These are phyloP conservation scores for Drosophila auraria DNA, from an alignment of 1,140 invertebrate genomes.

Conservation along the genomic window DNA sequence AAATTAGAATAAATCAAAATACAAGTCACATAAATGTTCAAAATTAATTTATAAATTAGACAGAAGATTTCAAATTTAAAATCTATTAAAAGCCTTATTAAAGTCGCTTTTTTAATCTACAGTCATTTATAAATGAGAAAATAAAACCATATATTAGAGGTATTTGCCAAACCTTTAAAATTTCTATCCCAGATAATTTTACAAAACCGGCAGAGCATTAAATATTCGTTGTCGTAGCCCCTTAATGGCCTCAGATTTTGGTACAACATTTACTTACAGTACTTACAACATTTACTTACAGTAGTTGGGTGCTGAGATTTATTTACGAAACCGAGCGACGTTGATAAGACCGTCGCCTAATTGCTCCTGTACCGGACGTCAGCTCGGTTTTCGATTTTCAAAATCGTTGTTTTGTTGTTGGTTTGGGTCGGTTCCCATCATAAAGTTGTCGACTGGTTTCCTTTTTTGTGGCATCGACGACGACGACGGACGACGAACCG, in stretches of 20 bases:
- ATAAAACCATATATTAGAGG: background rate
- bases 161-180: too few species aligned
- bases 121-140: background rate
- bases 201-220: background rate
- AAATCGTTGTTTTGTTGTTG: constrained; percentile 38
- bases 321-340: constrained; percentile 59
- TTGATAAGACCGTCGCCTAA: constrained; percentile 70
- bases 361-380: constrained; percentile 74
- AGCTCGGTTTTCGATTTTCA: constrained; percentile 73
- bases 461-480: constrained; percentile 74
- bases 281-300: constrained; percentile 26
- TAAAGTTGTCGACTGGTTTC: constrained; percentile 79
- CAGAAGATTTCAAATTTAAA: accelerated
- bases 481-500: constrained; percentile 56
- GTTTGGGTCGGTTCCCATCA: constrained; percentile 63
- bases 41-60: background rate
- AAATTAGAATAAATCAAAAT: background rate
- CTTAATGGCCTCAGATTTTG: constrained; percentile 1
- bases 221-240: background rate
- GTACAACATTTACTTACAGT: too few species aligned
- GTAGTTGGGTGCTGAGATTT: constrained; percentile 66
- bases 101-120: too few species aligned
- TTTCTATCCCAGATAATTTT: background rate
- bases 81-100: background rate
- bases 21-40: background rate